phyloP scores from a whole-genome alignment of 2,888 invertebrate species.

The Chloromyia formosa region DNA sequence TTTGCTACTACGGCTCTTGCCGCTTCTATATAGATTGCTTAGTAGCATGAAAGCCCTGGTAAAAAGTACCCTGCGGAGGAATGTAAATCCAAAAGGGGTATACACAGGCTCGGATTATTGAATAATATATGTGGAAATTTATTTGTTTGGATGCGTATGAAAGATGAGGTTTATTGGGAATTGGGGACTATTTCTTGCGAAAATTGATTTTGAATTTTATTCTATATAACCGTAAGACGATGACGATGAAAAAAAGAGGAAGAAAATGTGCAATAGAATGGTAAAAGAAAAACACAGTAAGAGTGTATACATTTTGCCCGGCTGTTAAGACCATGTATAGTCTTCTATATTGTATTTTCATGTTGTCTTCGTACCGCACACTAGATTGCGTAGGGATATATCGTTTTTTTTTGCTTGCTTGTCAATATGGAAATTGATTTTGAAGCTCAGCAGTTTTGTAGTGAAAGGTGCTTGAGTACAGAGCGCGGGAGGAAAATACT shows the following conservation, averaged over 20 bases:
- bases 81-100: conserved; percentile 48
- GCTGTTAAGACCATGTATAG: not conserved
- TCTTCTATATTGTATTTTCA: not conserved
- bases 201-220: conserved; percentile 50
- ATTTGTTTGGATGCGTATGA: conserved; percentile 51
- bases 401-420: not conserved
- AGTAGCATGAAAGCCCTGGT: conserved; percentile 1
- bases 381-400: not conserved
- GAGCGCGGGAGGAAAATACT: too few species aligned
- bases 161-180: conserved; percentile 51
- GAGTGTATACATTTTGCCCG: too few species aligned
- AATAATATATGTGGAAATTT: conserved; percentile 51
- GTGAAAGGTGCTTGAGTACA: too few species aligned
- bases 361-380: not conserved
- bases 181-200: conserved; percentile 50
- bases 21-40: not conserved
- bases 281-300: too few species aligned
- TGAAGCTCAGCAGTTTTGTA: conserved; percentile 7
- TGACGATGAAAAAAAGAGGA: not conserved
- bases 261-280: too few species aligned
- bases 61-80: conserved; percentile 47
- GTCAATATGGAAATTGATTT: conserved; percentile 5
- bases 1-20: not conserved
- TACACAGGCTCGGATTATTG: conserved; percentile 49
- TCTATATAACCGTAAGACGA: conserved; percentile 26